These are phyloP conservation scores for Poeciliopsis prolifica DNA, from an alignment of 2,113 vertebrate species.

Conservation along the genomic window DNA sequence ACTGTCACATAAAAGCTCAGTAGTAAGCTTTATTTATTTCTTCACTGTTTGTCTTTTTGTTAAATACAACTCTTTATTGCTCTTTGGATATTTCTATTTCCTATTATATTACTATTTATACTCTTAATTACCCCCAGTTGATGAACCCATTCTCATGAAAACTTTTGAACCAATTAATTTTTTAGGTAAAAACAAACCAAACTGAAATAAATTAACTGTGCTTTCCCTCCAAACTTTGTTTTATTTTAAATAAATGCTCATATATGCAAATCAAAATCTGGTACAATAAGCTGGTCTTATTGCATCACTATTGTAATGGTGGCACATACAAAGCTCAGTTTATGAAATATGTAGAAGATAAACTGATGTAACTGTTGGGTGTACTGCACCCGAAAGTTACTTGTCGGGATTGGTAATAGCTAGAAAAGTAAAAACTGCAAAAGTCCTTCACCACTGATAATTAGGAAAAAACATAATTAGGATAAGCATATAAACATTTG, in stretches of 20 bases:
- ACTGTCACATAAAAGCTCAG: background rate
- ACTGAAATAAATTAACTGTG: background rate
- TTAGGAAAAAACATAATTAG: too few species aligned
- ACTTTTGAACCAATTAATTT: background rate
- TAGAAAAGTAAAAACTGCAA: too few species aligned
- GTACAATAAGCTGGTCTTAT: background rate
- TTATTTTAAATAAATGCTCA: background rate
- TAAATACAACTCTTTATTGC: background rate
- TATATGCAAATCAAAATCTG: background rate
- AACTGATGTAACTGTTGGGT: too few species aligned
- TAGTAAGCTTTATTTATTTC: background rate
- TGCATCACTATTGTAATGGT: background rate
- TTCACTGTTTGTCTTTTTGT: background rate
- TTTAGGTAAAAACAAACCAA: background rate
- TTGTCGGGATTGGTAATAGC: too few species aligned
- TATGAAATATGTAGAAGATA: background rate
- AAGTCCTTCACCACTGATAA: too few species aligned
- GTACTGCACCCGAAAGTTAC: too few species aligned
- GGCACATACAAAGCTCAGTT: background rate
- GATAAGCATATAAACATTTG: too few species aligned
- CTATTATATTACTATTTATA: background rate
- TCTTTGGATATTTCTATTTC: background rate
- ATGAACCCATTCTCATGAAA: background rate
- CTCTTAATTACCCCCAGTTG: background rate
- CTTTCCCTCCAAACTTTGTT: background rate